Base-by-base conservation (phyloP, 2,113 vertebrate species). In the Hiodon tergisus region DNA sequence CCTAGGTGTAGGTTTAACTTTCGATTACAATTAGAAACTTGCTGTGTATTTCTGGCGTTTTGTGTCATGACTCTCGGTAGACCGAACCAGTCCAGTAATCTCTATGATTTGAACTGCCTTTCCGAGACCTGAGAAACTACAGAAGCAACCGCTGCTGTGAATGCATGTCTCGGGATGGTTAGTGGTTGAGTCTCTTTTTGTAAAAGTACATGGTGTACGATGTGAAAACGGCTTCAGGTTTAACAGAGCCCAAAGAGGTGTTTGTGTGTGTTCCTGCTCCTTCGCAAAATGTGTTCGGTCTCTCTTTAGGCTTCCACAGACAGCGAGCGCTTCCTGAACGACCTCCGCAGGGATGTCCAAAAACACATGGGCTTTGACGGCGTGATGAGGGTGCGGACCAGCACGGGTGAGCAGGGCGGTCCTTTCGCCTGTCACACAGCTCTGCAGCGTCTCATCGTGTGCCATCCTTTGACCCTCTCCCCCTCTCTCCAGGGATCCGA, bases 301-400 rank as follows among this genome's bases (percentile, higher is more conserved):
- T 9, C 0, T 3, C 51, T 9, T 13, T 76, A 99, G 97, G 88
- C 94, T 77, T 91, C 94, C 79, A 86, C 92, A 0, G 97, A 99
- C 84, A 92, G 90, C 79, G 94, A 96, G 71, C 91, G 95, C 46
- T 99, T 99, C 87, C 86, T 99, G 81, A 97, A 96, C 60, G 97
- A 99, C 85, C 86, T 99, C 31, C 90, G 94, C 67, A 90, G 93
- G 86, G 94, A 98, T 63, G 84, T 98, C 61, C 94, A 98, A 85
- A 99, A 99, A 78, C 93, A 88, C 14, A 85, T 99, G 55, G 97
- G 96, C 55, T 99, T 99, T 77, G 97, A 99, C 84, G 95, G 97
- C 9, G 97, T 99, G 50, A 96, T 99, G 97, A 93, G 97, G 78
- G 97, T 99, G 57, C 94, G 97, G 80, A 99, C 97, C 13, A 99